phyloP scores from a whole-genome alignment of 1,140 invertebrate genomes.

The Diachasma alloeum region DNA sequence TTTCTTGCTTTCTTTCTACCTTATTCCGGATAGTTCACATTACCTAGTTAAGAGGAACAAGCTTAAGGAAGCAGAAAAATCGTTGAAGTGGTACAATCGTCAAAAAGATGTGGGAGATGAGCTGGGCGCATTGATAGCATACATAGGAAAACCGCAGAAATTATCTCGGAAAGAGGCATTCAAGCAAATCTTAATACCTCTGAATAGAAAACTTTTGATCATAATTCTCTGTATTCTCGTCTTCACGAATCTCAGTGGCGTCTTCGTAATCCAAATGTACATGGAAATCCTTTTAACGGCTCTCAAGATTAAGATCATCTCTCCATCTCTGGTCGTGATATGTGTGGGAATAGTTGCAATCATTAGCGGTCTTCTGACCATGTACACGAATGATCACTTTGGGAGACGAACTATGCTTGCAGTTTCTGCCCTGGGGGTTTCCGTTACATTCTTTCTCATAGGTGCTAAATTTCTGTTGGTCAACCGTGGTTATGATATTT shows the following conservation, averaged over 20 bases:
- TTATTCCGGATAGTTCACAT: constrained; percentile 79
- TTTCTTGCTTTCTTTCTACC: constrained; percentile 69
- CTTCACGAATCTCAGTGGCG: constrained; percentile 80
- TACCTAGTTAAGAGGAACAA: constrained; percentile 69
- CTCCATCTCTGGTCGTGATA: constrained; percentile 68
- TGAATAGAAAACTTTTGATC: constrained; percentile 70
- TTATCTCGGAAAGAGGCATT: not conserved
- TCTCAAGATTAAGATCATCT: constrained; percentile 63
- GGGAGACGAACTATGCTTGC: constrained; percentile 76
- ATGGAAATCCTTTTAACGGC: constrained; percentile 76
- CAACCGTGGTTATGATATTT: constrained; percentile 61
- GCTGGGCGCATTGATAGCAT: constrained; percentile 41
- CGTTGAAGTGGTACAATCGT: constrained; percentile 2
- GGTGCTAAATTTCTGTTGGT: constrained; percentile 73
- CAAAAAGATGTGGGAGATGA: constrained; percentile 37
- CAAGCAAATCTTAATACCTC: constrained; percentile 32
- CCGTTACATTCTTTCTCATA: constrained; percentile 65
- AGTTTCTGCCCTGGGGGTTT: constrained; percentile 68
- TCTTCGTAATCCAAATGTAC: constrained; percentile 80
- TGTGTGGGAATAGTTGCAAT: constrained; percentile 74
- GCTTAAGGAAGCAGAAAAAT: constrained; percentile 66
- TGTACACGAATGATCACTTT: constrained; percentile 74
- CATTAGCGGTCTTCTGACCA: constrained; percentile 68
- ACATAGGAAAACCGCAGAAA: constrained; percentile 34
- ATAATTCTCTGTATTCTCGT: constrained; percentile 73